Base-by-base conservation (phyloP, 2,797 vertebrate species). In the Parauchenoglanis ngamensis region DNA sequence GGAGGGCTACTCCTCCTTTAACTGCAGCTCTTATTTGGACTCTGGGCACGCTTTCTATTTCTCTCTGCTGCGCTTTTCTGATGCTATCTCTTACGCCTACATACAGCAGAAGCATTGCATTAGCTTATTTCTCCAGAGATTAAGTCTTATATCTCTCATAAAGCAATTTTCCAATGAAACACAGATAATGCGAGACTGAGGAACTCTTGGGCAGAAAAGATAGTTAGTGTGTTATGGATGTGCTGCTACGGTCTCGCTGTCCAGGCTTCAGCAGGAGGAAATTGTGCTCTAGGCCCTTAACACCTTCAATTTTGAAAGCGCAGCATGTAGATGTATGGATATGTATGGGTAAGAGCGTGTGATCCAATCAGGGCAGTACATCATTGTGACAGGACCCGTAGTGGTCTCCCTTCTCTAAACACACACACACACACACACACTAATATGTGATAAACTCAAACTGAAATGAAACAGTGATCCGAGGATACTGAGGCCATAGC, bases 41-140 rank as follows among this genome's bases (percentile, higher is more conserved):
- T 87, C 87, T 61, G 91, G 75, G 85, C 92, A 93, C 88, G 73
- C 89, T 90, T 90, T 86, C 77, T 75, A 89, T 92, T 94, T 91
- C 91, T 89, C 85, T 44, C 73, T 49, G 35, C 87, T 88, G 84
- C 80, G 77, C 90, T 92, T 85, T 85, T 88, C 84, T 88, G 91
- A 93, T 92, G 78, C 90, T 94, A 93, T 93, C 93, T 54, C 73
- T 46, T 85, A 65, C 56, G 67, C 57, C 88, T 92, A 89, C 89
- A 89, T 91, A 90, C 83, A 89, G 89, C 90, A 90, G 86, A 93
- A 93, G 92, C 89, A 90, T 90, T 93, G 76, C 92, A 93, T 94
- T 93, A 89, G 90, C 93, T 94, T 93, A 92, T 94, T 93, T 90
- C 92, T 89, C 87, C 46, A 89, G 54, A 92, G 93, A 94, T 94